Evolutionary conservation across 1,140 invertebrate species (phyloP).

Genomic region (Leptoteleia sp.): DNA sequence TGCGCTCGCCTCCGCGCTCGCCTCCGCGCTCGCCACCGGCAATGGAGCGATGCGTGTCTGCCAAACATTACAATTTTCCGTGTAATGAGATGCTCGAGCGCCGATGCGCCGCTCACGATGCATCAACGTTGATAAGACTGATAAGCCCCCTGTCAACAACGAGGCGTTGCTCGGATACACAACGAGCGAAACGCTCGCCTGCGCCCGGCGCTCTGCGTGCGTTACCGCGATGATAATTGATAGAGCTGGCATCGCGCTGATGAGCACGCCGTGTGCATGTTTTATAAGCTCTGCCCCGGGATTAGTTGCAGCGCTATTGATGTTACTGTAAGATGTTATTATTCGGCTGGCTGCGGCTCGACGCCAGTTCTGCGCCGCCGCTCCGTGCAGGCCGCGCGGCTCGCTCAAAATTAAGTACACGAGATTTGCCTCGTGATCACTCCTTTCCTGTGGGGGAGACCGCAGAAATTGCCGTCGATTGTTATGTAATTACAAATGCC

Average conservation of each 20-base stretch:
- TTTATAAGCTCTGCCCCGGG: constrained; percentile 32
- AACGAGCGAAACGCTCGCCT: too few species aligned
- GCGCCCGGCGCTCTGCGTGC: constrained; percentile 9
- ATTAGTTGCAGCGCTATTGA: constrained; percentile 11
- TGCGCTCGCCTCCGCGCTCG: too few species aligned
- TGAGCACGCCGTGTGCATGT: constrained; percentile 34
- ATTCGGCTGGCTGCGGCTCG: constrained; percentile 27
- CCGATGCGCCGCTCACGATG: too few species aligned
- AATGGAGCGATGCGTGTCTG: too few species aligned
- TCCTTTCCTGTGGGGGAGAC: constrained; percentile 26
- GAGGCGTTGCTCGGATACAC: too few species aligned
- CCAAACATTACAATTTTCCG: too few species aligned
- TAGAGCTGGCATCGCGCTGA: constrained; percentile 30
- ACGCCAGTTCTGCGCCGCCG: neutral
- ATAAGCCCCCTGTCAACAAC: too few species aligned
- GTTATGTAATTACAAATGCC: constrained; percentile 44
- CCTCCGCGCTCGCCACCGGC: too few species aligned
- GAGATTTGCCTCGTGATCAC: constrained; percentile 23
- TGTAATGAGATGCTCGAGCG: too few species aligned
- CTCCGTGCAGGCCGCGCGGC: neutral
- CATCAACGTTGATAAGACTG: too few species aligned
- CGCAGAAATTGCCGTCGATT: constrained; percentile 30
- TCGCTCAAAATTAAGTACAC: constrained; percentile 22
- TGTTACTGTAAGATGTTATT: constrained; percentile 25
- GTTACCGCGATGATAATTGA: constrained; percentile 45